A percentile compares a stretch with the other conserved stretches of the same genome.
Evolutionary conservation across 2,113 vertebrate genomes (phyloP).

Genomic region (Xenopus borealis): DNA sequence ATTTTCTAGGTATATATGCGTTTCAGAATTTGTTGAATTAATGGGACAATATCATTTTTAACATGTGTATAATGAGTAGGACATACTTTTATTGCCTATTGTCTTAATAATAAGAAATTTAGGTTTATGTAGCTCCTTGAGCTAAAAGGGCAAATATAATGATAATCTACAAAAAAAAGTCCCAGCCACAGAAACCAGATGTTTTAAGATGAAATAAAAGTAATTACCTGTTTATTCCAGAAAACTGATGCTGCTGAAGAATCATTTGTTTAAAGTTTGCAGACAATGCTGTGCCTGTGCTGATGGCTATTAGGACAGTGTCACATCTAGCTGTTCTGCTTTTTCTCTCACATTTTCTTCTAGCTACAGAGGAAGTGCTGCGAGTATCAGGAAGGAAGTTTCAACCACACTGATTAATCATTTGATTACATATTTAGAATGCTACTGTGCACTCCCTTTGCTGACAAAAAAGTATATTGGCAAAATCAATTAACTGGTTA

Average conservation of each 20-base stretch:
- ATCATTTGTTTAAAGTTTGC: conserved; percentile 67
- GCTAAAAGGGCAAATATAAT: no score
- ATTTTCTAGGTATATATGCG: no score
- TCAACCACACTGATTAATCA: conserved; percentile 71
- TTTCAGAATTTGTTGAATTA: no score
- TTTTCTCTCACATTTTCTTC: conserved; percentile 63
- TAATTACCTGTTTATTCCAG: conserved; percentile 60
- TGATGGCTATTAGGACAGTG: conserved; percentile 5
- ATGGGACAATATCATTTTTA: no score
- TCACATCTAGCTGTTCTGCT: conserved; percentile 62
- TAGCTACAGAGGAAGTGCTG: conserved; percentile 76
- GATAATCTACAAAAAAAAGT: no score
- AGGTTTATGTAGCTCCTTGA: no score
- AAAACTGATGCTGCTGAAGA: conserved; percentile 54
- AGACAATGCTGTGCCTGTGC: conserved; percentile 37
- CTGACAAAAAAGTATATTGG: conserved; percentile 40
- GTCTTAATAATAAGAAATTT: no score
- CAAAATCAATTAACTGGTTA: background rate
- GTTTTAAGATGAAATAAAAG: background rate
- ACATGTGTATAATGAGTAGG: no score
- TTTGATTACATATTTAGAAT: conserved; percentile 70
- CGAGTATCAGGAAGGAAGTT: conserved; percentile 78
- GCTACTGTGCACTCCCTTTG: conserved; percentile 67
- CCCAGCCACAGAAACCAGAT: no score
- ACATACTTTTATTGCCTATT: no score